Evolutionary conservation across 35 echinoderm and acorn worm genomes (phyloP), one percentile per base, ranked within the genome.

Genomic region (Ophioderma brevispina): DNA sequence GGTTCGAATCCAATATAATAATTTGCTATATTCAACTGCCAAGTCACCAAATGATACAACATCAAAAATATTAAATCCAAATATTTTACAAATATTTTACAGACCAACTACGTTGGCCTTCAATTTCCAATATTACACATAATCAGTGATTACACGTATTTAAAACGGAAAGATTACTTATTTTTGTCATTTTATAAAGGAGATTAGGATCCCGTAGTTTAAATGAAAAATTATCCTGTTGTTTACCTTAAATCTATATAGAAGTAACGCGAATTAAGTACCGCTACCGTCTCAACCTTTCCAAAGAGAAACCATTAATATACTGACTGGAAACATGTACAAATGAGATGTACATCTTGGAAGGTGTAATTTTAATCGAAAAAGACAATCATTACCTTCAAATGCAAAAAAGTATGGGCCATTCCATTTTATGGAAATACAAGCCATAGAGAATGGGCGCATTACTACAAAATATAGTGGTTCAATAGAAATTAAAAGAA

Each of bases 1-100:
- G n/a, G 46, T 8, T 18, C 28, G 59, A 30, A 70, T 70, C 15
- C 5, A 70, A 13, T 13, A 70, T 70, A 70, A 30, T 70, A 18
- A 25, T 70, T 2, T 25, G 15, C 59, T 70, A 30, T 70, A 46
- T 17, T 46, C 28, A 70, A 70, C 2, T 6, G 2, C 59, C 10
- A 2, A 15, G 59, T 30, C 59, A 70, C 59, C 59, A 70, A 70
- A 70, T 70, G 1, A 70, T 70, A 70, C 6, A 70, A 25, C 59
- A 70, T 46, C 17, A 46, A 46, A 70, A 70, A 70, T 15, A 4
- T 25, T 70, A 25, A 70, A 70, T 70, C 59, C 59, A 30, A 70
- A 70, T 70, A 70, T 70, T 70, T 70, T 70, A 70, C 59, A 70
- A 13, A 70, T 25, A 70, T 4, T 70, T 70, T 70, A 70, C 59